Conservation (phyloP, 1,140 invertebrate species). For the Dinoponera quadriceps region DNA sequence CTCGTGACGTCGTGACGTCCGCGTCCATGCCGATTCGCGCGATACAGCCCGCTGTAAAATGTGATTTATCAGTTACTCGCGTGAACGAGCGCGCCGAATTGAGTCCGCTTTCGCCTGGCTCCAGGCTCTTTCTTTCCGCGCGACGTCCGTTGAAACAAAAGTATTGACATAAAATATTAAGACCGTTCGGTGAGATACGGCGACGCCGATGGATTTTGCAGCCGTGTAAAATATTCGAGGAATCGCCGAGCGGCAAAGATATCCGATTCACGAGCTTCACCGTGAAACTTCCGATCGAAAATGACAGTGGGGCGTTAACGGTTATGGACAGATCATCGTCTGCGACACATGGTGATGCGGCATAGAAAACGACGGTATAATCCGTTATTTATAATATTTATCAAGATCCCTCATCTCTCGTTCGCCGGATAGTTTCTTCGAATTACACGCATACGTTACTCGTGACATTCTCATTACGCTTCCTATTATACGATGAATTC, state of each 20-base stretch:
- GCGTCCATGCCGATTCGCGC: slow-evolving; percentile 15
- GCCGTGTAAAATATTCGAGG: slow-evolving; percentile 1
- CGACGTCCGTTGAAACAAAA: slow-evolving; percentile 6
- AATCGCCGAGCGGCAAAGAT: neutral
- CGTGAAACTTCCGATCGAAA: neutral
- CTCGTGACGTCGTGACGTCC: neutral
- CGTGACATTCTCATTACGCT: neutral
- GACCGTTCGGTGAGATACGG: neutral
- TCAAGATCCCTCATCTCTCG: too few relatives aligned
- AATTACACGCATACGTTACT: neutral
- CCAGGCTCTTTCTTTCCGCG: neutral
- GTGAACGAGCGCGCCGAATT: slow-evolving; percentile 51
- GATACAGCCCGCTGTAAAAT: slow-evolving; percentile 47
- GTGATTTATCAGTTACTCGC: slow-evolving; percentile 56
- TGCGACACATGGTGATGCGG: neutral
- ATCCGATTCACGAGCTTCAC: too few relatives aligned
- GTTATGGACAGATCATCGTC: neutral
- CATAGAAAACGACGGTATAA: neutral
- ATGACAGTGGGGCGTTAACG: neutral
- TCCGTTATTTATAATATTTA: neutral
- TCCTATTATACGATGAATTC: neutral
- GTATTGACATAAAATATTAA: slow-evolving; percentile 58
- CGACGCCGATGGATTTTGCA: slow-evolving; percentile 22
- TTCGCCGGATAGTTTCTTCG: neutral
- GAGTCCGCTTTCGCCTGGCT: slow-evolving; percentile 18